phyloP scores from a whole-genome alignment of 2,113 vertebrate species.

The Seriola rivoliana region DNA sequence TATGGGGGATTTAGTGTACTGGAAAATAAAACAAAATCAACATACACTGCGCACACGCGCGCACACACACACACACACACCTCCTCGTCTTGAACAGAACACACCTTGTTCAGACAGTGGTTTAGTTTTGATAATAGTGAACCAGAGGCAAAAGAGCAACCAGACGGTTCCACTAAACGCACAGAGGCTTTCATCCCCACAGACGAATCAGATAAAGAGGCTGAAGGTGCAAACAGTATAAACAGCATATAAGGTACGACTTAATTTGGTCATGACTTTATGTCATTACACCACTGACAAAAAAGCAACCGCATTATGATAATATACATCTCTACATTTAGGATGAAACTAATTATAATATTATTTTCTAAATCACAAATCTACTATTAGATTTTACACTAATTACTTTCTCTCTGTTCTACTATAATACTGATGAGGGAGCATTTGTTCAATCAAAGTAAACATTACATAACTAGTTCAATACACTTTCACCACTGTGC shows the following conservation, averaged over 20 bases:
- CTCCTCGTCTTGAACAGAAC: slow-evolving; percentile 4
- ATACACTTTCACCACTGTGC: slow-evolving; percentile 3
- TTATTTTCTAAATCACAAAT: slow-evolving; percentile 1
- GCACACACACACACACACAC: slow-evolving; percentile 14
- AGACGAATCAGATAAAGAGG: slow-evolving; percentile 6
- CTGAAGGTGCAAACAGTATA: background rate
- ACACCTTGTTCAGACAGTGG: slow-evolving; percentile 1
- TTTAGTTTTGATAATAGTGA: slow-evolving; percentile 29
- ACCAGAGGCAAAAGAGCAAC: background rate
- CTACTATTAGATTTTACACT: background rate
- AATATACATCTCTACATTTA: background rate
- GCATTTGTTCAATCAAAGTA: slow-evolving; percentile 34
- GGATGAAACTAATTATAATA: background rate
- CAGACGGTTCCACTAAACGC: slow-evolving; percentile 3
- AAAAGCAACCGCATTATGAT: background rate
- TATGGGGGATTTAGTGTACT: background rate
- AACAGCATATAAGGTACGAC: background rate
- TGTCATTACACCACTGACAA: background rate
- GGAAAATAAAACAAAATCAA: slow-evolving; percentile 25
- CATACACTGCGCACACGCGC: background rate
- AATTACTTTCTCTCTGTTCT: background rate
- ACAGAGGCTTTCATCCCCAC: slow-evolving; percentile 15
- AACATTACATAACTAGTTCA: slow-evolving; percentile 33
- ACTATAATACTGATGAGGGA: slow-evolving; percentile 9
- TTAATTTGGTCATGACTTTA: background rate